These are phyloP conservation scores for Drosophila bifasciata DNA, from an alignment of 1,140 invertebrate genomes.

Conservation along the genomic window DNA sequence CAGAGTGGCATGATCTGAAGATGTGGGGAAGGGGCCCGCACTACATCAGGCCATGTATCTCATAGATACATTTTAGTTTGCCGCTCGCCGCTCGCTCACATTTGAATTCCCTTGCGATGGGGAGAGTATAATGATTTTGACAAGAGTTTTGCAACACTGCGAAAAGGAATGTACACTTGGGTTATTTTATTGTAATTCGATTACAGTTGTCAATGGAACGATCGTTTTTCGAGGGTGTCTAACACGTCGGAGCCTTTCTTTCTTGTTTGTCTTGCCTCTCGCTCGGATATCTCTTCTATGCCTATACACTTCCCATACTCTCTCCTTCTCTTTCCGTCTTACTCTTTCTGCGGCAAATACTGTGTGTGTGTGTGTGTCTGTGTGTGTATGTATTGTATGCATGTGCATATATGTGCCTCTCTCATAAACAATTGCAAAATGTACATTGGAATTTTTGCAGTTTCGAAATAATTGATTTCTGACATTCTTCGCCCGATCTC, in stretches of 20 bases:
- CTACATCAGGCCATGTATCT: constrained; percentile 77
- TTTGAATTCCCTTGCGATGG: constrained; percentile 3
- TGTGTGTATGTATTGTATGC: constrained; percentile 36
- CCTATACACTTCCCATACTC: neutral
- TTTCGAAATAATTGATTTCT: constrained; percentile 83
- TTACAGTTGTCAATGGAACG: too few species aligned
- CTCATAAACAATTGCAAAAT: constrained; percentile 81
- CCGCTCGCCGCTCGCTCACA: constrained; percentile 55
- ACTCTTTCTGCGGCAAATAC: constrained; percentile 6
- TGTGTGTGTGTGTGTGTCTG: constrained; percentile 24
- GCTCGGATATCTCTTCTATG: constrained; percentile 15
- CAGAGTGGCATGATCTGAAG: too few species aligned
- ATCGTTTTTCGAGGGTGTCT: too few species aligned
- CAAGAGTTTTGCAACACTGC: too few species aligned
- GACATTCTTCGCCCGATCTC: constrained; percentile 64
- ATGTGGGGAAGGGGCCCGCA: constrained; percentile 4
- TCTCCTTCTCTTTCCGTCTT: constrained; percentile 13
- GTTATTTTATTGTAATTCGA: too few species aligned
- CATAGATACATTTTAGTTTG: constrained; percentile 75
- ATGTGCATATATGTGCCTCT: constrained; percentile 22
- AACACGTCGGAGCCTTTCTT: too few species aligned
- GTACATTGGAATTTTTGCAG: constrained; percentile 79
- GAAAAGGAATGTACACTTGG: too few species aligned
- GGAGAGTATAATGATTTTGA: too few species aligned
- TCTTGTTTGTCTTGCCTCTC: constrained; percentile 27